A percentile compares a stretch with the other conserved stretches of the same genome.
Evolutionary conservation across 2,113 vertebrate genomes (phyloP).

Genomic region (Amia ocellicauda): DNA sequence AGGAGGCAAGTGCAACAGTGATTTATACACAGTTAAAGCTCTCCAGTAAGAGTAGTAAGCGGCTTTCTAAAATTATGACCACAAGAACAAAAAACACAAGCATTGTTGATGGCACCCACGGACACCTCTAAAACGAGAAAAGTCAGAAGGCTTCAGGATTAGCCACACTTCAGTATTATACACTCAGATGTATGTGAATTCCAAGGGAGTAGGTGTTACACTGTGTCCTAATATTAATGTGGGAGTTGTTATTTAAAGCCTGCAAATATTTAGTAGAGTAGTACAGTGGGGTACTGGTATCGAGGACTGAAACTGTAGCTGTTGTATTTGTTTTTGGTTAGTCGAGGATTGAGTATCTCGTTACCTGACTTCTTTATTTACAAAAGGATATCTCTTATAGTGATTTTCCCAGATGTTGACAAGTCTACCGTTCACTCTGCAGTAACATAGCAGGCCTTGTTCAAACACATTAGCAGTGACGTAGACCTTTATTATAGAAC

Average conservation of each 20-base stretch:
- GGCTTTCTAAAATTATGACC: slow-evolving; percentile 36
- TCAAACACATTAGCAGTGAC: neutral
- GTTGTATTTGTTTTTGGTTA: no score
- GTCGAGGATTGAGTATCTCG: no score
- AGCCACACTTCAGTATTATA: slow-evolving; percentile 48
- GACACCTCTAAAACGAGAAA: slow-evolving; percentile 59
- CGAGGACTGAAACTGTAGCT: no score
- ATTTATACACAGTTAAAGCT: no score
- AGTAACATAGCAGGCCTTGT: no score
- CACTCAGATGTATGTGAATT: slow-evolving; percentile 51
- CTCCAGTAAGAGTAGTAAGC: slow-evolving; percentile 5
- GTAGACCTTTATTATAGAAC: slow-evolving; percentile 22
- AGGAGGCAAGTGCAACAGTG: no score
- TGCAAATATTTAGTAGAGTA: slow-evolving; percentile 6
- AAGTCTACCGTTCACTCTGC: no score
- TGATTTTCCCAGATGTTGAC: no score
- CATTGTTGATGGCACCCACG: slow-evolving; percentile 53
- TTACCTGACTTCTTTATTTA: no score
- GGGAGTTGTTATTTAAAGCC: slow-evolving; percentile 27
- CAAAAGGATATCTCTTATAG: no score
- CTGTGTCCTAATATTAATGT: slow-evolving; percentile 30
- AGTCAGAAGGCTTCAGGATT: slow-evolving; percentile 51
- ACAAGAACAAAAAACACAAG: slow-evolving; percentile 46
- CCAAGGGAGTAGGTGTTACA: slow-evolving; percentile 53
- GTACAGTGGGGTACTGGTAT: neutral